Base-by-base conservation (phyloP, 2,113 vertebrate species). In the Oreochromis aureus region DNA sequence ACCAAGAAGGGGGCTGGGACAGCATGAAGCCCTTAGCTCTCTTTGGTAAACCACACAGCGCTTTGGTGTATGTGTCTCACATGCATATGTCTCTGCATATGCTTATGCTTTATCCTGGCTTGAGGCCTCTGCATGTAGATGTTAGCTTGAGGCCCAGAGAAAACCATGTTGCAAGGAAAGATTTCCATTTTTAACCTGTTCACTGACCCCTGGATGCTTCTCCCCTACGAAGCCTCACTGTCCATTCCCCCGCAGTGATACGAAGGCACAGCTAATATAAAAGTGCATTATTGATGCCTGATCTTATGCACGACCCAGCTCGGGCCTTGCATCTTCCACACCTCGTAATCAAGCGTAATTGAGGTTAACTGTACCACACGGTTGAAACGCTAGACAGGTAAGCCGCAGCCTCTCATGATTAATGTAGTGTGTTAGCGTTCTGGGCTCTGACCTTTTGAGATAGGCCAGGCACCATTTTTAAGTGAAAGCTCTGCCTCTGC, bases 381-480 rank as follows among this genome's bases (percentile, higher is more conserved):
- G 88, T 93, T 96, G 95, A 97, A 96, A 96, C 13, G 89, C 91
- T 94, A 96, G 96, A 95, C 95, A 96, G 96, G 96, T 96, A 95
- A 94, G 95, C 95, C 91, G 89, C 89, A 89, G 91, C 90, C 85
- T 81, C 95, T 96, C 95, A 94, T 96, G 95, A 96, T 96, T 97
- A 96, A 97, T 96, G 96, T 94, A 96, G 96, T 95, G 94, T 90
- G 95, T 91, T 92, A 89, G 94, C 89, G 86, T 92, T 94, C 94
- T 89, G 94, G 91, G 93, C 94, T 92, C 92, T 95, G 95, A 96
- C 95, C 96, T 96, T 96, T 96, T 96, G 96, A 97, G 95, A 96
- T 94, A 95, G 95, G 95, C 95, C 96, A 96, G 96, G 96, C 95
- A 91, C 96, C 96, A 96, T 95, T 96, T 96, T 96, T 96, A 94